phyloP scores from a whole-genome alignment of 2,888 invertebrate species.

The Diarsia rubi region DNA sequence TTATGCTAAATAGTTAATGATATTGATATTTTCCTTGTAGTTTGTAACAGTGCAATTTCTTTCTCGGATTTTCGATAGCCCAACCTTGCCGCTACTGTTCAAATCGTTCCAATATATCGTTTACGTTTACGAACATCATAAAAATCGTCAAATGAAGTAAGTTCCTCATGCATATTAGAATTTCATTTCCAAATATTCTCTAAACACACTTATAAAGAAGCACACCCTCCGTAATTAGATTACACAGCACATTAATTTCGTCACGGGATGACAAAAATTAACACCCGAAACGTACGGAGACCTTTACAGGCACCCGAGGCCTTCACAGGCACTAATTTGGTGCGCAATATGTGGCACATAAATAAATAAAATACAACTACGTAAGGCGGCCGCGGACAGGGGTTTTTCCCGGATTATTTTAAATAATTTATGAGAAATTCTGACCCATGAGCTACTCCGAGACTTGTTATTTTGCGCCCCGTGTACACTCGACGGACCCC shows the following conservation, averaged over 20 bases:
- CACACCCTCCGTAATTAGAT: conserved; percentile 41
- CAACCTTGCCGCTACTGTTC: not conserved
- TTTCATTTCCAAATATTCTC: not conserved
- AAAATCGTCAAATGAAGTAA: not conserved
- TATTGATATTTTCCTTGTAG: not conserved
- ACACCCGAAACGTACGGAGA: conserved; percentile 44
- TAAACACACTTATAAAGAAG: conserved; percentile 30
- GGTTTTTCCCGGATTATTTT: conserved; percentile 88
- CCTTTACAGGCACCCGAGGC: conserved; percentile 54
- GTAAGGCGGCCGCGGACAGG: conserved; percentile 78
- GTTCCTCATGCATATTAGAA: conserved; percentile 12
- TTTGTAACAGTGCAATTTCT: not conserved
- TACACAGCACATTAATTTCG: conserved; percentile 56
- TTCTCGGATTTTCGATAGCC: not conserved
- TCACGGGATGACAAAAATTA: conserved; percentile 50
- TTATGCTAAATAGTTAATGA: not conserved
- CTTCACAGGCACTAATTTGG: conserved; percentile 76
- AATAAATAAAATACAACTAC: conserved; percentile 70
- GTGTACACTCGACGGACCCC: conserved; percentile 50
- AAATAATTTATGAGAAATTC: conserved; percentile 90
- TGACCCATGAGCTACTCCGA: conserved; percentile 80
- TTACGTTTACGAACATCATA: not conserved
- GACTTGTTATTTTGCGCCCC: conserved; percentile 54
- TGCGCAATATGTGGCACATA: conserved; percentile 82
- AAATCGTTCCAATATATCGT: conserved; percentile 5